Percentiles rank a stretch among this genome's conserved stretches.
phyloP scores from a whole-genome alignment of 2,113 vertebrate species.

The Clinocottus analis region DNA sequence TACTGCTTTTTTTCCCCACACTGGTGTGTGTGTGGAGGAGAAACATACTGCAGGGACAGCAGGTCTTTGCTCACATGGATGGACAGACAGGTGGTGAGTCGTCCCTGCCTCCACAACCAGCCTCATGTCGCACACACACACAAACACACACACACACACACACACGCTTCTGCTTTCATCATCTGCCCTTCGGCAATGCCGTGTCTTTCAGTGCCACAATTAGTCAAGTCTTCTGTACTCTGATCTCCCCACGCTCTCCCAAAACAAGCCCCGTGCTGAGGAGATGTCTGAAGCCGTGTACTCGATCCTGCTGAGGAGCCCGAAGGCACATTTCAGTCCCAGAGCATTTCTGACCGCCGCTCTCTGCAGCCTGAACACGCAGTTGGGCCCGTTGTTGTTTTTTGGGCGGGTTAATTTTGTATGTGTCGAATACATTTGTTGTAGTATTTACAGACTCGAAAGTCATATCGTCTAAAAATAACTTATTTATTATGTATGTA shows the following conservation, averaged over 20 bases:
- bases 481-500: too few species aligned
- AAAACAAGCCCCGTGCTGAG: constrained; percentile 16
- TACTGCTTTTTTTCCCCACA: background rate
- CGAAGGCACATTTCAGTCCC: constrained; percentile 28
- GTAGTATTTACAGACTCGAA: background rate
- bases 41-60: constrained; percentile 46
- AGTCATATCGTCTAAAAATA: background rate
- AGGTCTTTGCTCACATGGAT: constrained; percentile 61
- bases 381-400: background rate
- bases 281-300: constrained; percentile 45
- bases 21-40: background rate
- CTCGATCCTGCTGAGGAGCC: constrained; percentile 37
- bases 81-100: constrained; percentile 53
- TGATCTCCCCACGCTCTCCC: constrained; percentile 14
- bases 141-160: constrained; percentile 36
- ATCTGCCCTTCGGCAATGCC: constrained; percentile 27
- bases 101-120: constrained; percentile 36
- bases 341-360: constrained; percentile 1
- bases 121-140: constrained; percentile 35
- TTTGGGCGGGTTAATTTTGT: background rate
- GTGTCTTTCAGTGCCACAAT: constrained; percentile 49
- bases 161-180: constrained; percentile 31
- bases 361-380: constrained; percentile 8
- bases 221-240: constrained; percentile 33
- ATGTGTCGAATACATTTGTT: background rate